These are phyloP conservation scores for Scophthalmus maximus DNA, from an alignment of 2,113 vertebrate species.

Conservation along the genomic window DNA sequence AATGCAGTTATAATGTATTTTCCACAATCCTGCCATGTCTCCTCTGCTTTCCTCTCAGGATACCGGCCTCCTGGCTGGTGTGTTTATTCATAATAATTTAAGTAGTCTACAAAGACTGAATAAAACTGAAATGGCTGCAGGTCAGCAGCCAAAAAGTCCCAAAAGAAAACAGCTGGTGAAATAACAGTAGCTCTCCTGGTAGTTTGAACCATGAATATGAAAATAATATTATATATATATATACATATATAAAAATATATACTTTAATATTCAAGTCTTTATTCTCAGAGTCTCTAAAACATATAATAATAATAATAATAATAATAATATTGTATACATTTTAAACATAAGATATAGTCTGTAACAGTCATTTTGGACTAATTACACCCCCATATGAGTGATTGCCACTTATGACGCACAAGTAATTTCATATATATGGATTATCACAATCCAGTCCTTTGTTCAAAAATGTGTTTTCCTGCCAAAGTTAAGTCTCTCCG, in stretches of 20 bases:
- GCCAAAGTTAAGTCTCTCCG: slow-evolving; percentile 14
- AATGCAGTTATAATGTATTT: slow-evolving; percentile 59
- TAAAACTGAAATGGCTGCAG: neutral
- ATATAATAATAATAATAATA: too few species aligned
- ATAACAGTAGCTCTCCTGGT: slow-evolving; percentile 8
- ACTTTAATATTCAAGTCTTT: too few species aligned
- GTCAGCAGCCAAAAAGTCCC: neutral
- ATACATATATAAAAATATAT: too few species aligned
- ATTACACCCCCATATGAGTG: neutral
- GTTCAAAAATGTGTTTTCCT: slow-evolving; percentile 17
- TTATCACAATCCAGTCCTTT: slow-evolving; percentile 34
- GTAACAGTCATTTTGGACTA: neutral
- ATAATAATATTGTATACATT: too few species aligned
- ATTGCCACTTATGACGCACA: slow-evolving; percentile 23
- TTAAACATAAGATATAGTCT: too few species aligned
- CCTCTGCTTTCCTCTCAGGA: slow-evolving; percentile 51
- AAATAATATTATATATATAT: too few species aligned
- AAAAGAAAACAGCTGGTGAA: neutral
- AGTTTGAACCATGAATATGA: too few species aligned
- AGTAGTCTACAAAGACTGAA: slow-evolving; percentile 25
- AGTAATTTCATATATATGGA: slow-evolving; percentile 8
- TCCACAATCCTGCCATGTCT: slow-evolving; percentile 55
- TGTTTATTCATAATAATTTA: slow-evolving; percentile 38
- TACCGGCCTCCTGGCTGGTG: slow-evolving; percentile 13
- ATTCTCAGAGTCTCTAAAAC: too few species aligned